Base-by-base conservation (phyloP, 2,888 invertebrate species). In the Microplitis manilae region DNA sequence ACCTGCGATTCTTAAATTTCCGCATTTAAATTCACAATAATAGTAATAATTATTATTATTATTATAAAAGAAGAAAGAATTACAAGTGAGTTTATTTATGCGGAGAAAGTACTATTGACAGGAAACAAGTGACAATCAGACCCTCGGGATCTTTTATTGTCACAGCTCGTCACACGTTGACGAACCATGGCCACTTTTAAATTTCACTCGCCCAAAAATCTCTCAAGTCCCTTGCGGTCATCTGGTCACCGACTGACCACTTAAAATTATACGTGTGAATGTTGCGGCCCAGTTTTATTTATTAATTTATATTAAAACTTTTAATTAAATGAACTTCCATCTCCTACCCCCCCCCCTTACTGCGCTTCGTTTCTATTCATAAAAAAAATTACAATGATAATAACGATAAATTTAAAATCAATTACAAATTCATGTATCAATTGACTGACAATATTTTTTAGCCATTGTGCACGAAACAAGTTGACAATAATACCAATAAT, bases 91-190 rank as follows among this genome's bases (percentile, higher is more conserved):
- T 59, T 60, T 73, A 62, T 70, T 41, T 71, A 73, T 61, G 69
- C 65, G 39, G 69, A 77, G 67, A 50, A 41, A 73, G 61, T 68
- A 68, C 68, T 69, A 85, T 82, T 76, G 84, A 83, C 85, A 85
- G 86, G 86, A 86, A 87, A 88, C 88, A 87, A 86, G 87, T 88
- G 88, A 88, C 88, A 89, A 88, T 89, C 88, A 86, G 85, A 82
- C 83, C 82, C 75, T 78, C 76, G 80, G 84, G 84, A 85, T 84
- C 80, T 82, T 76, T 76, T 80, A 86, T 89, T 88, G 88, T 89
- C 73, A 80, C 62, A 50, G 9, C 83, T 81, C 81, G 87, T 87
- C 88, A 85, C 79, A 80, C 80, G 82, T 82, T 84, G 84, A 86
- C 84, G 83, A 79, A 84, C 79, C 81, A 72, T 77, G 77, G 79